A percentile compares a stretch with the other conserved stretches of the same genome.
Evolutionary conservation across 2,888 invertebrate genomes (phyloP).

Genomic region (Agrotis clavis): DNA sequence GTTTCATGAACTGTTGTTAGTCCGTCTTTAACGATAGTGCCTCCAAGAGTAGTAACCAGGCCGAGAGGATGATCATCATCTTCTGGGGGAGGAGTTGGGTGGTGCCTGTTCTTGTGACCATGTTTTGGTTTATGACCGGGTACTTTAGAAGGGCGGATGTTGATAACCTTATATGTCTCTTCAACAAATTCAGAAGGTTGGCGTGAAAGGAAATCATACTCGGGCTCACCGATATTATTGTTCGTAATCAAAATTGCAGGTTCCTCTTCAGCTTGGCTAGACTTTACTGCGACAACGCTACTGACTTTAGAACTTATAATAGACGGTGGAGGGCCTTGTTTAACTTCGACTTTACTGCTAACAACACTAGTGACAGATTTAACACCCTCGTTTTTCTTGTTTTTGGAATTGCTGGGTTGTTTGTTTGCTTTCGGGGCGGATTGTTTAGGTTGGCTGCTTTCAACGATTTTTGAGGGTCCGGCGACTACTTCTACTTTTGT

Average conservation of each 20-base stretch:
- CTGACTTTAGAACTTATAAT: constrained; percentile 86
- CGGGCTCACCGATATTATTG: constrained; percentile 95
- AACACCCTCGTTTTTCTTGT: constrained; percentile 78
- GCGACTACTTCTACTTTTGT: constrained; percentile 91
- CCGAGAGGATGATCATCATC: constrained; percentile 94
- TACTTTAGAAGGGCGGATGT: constrained; percentile 93
- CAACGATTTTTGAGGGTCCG: constrained; percentile 88
- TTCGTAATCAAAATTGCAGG: constrained; percentile 92
- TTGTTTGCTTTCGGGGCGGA: constrained; percentile 77
- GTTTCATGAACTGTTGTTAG: constrained; percentile 96
- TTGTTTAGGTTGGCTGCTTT: constrained; percentile 79
- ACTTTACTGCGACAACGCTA: constrained; percentile 91
- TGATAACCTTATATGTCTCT: constrained; percentile 96
- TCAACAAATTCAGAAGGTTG: constrained; percentile 96
- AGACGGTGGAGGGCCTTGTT: constrained; percentile 82
- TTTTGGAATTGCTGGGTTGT: constrained; percentile 74
- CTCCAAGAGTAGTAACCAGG: constrained; percentile 95
- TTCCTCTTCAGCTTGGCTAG: constrained; percentile 86
- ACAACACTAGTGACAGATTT: constrained; percentile 85
- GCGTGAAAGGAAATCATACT: constrained; percentile 96
- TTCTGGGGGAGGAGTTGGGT: constrained; percentile 85
- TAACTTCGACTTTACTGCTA: constrained; percentile 89
- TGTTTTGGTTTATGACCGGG: constrained; percentile 87
- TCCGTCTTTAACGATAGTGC: constrained; percentile 95
- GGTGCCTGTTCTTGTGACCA: constrained; percentile 84